phyloP scores from a whole-genome alignment of 2,797 vertebrate species.

The Pagetopsis macropterus region DNA sequence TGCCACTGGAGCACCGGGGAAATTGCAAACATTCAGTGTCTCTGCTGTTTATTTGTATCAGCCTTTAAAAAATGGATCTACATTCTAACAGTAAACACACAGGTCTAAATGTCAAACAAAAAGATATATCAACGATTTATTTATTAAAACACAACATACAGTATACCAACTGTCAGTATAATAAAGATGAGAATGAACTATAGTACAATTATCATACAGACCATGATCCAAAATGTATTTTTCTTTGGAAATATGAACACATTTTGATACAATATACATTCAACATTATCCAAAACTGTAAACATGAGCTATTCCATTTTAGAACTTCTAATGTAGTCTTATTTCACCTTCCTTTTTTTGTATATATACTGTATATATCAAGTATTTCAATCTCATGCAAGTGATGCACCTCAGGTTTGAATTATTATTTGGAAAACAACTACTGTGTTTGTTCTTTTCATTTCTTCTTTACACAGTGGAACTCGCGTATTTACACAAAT shows the following conservation, averaged over 20 bases:
- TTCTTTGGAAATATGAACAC: neutral
- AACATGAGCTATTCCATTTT: neutral
- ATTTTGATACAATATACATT: neutral
- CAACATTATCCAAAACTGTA: neutral
- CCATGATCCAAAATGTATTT: neutral
- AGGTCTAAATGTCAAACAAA: slow-evolving; percentile 6
- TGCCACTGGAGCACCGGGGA: slow-evolving; percentile 3
- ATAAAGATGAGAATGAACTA: neutral
- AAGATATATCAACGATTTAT: neutral
- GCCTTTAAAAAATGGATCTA: neutral
- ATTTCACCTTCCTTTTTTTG: slow-evolving; percentile 15
- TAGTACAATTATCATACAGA: neutral
- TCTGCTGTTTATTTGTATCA: neutral
- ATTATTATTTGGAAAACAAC: slow-evolving; percentile 43
- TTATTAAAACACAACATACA: neutral
- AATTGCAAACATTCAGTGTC: neutral
- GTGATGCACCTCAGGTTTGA: slow-evolving; percentile 14
- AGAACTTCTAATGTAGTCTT: neutral
- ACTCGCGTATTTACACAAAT: slow-evolving; percentile 15
- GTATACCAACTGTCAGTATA: neutral
- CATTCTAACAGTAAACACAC: neutral
- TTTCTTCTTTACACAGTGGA: neutral
- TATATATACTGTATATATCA: neutral
- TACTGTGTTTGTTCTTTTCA: slow-evolving; percentile 25
- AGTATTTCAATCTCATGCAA: neutral